Evolutionary conservation across 2,797 vertebrate genomes (phyloP).

Genomic region (Netta rufina): DNA sequence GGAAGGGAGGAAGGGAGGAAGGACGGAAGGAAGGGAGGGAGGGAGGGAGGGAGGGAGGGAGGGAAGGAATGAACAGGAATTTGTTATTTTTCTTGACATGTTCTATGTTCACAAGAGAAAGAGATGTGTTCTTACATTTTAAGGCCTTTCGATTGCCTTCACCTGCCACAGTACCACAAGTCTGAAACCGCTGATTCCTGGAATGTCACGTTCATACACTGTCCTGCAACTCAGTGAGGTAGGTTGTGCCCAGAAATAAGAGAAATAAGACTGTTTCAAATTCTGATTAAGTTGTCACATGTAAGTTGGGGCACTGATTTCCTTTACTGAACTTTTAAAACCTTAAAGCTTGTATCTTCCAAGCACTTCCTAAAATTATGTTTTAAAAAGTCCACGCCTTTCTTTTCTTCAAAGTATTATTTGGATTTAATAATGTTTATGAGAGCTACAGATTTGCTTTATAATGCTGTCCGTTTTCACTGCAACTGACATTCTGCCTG

Average conservation of each 20-base stretch:
- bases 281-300: not conserved
- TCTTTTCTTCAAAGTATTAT: not conserved
- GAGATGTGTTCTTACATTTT: not conserved
- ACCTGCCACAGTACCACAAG: not conserved
- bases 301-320: not conserved
- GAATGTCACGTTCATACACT: fast-evolving
- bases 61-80: not conserved
- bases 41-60: too few relatives aligned
- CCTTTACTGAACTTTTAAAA: not conserved
- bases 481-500: slow-evolving; percentile 20
- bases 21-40: too few relatives aligned
- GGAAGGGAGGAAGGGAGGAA: too few relatives aligned
- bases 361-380: slow-evolving; percentile 25
- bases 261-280: not conserved
- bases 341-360: not conserved
- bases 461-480: not conserved
- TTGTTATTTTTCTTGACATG: not conserved
- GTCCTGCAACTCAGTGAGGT: not conserved
- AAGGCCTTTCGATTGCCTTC: not conserved
- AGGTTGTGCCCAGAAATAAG: not conserved
- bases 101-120: not conserved
- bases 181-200: not conserved
- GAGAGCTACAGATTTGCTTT: slow-evolving; percentile 7
- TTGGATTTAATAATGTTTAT: slow-evolving; percentile 3
- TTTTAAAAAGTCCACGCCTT: not conserved